Evolutionary conservation across 92 coral and sea anemone genomes (phyloP), one percentile per base, ranked within the genome.

Genomic region (Bergia sp.): DNA sequence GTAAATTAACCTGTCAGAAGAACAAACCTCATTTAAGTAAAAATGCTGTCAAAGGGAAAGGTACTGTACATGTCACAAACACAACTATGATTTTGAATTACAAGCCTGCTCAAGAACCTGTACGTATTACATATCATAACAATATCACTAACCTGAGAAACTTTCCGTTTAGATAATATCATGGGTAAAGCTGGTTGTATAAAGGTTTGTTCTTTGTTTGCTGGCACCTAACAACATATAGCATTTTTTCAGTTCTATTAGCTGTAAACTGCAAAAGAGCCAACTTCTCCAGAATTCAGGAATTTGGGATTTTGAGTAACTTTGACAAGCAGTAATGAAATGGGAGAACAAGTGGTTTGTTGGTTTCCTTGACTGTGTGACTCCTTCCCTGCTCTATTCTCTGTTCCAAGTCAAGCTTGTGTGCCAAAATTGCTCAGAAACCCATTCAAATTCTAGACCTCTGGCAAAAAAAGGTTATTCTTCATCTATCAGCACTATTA

Each of bases 151-250:
- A 91, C 93, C 86, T 86, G 69, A 40, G 80, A 39, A 74, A 39
- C 45, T 73, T 91, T 91, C 47, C 93, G 53, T 73, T 91, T 91
- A 36, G 89, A 79, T 15, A 86, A 53, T 73, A 50, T 41, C 45
- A 57, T 64, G 20, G 89, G 89, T 49, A n/a, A 86, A 65, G 86
- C 89, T 38, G 93, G 89, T 78, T 77, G 83, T 11, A 75, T 43
- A 84, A 91, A 91, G 43, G 40, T 82, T 67, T 9, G 49, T 44
- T 45, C 37, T 36, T 79, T 79, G 20, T 53, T 36, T 2, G n/a
- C 47, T n/a, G 77, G 9, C 4, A 8, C 77, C 86, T 83, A 69
- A 69, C 43, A 82, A 57, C 6, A 40, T 4, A 10, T 29, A 5
- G 39, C 12, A 6, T 7, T 36, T 29, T 3, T 16, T 20, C 11